Evolutionary conservation across 2,113 vertebrate species (phyloP).

Genomic region (Plecturocebus donacophilus): DNA sequence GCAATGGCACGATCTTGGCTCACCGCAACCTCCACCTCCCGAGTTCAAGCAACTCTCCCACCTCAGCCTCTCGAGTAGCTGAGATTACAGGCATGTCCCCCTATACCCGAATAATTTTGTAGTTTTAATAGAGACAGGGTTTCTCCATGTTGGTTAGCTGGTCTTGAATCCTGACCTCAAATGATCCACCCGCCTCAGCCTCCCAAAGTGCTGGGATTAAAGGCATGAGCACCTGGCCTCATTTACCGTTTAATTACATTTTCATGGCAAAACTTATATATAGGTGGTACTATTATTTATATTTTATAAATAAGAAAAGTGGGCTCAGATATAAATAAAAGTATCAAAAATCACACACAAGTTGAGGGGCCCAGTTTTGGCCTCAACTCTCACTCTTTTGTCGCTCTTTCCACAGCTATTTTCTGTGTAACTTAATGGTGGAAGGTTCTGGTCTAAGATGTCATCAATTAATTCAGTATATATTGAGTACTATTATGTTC

Average conservation of each 20-base stretch:
- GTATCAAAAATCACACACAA: not conserved
- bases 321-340: not conserved
- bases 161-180: no score
- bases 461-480: not conserved
- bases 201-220: no score
- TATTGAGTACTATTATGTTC: not conserved
- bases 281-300: not conserved
- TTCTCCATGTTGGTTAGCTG: no score
- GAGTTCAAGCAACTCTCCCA: no score
- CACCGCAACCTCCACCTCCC: no score
- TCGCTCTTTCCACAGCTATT: not conserved
- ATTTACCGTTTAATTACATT: not conserved
- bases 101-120: no score
- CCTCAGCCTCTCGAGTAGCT: no score
- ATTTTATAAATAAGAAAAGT: conserved; percentile 36
- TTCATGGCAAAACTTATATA: not conserved
- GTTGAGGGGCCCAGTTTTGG: not conserved
- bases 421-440: not conserved
- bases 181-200: no score
- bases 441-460: not conserved
- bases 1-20: no score
- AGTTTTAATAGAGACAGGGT: no score
- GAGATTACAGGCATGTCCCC: no score
- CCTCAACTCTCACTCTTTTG: not conserved
- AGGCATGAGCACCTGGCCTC: no score